phyloP scores from a whole-genome alignment of 2,797 vertebrate species.

The Bovichtus variegatus region DNA sequence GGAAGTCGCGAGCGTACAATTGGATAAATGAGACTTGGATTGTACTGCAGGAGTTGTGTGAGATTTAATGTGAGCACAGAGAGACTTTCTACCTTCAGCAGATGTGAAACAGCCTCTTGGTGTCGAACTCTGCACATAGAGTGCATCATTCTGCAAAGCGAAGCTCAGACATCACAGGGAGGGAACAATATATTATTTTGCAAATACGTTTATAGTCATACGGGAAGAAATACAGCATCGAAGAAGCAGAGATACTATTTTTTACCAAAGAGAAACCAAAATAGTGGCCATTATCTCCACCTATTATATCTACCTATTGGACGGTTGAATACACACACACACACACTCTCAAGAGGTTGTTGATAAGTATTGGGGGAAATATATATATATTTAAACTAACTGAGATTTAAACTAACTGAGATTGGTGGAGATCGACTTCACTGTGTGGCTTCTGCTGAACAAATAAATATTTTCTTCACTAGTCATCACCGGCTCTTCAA shows the following conservation, averaged over 20 bases:
- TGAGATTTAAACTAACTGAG: no score
- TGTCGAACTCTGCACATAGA: no score
- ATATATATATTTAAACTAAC: no score
- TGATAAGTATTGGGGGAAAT: conserved; percentile 17
- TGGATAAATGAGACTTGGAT: no score
- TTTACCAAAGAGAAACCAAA: conserved; percentile 6
- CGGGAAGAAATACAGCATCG: background rate
- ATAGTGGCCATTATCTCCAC: conserved; percentile 7
- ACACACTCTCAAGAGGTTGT: background rate
- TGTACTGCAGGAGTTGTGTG: no score
- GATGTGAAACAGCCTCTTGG: no score
- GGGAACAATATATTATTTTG: background rate
- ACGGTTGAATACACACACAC: background rate
- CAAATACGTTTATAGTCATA: background rate
- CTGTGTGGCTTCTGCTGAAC: background rate
- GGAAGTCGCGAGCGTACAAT: no score
- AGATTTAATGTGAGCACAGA: no score
- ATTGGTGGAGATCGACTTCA: no score
- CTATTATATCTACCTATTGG: conserved; percentile 16
- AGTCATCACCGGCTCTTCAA: background rate
- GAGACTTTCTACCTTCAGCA: no score
- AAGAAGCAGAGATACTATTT: background rate
- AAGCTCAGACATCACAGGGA: background rate
- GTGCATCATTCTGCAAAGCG: background rate
- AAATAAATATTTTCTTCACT: background rate